Conservation (phyloP, 2,797 vertebrate genomes). For the Scomberomorus guttatus region DNA sequence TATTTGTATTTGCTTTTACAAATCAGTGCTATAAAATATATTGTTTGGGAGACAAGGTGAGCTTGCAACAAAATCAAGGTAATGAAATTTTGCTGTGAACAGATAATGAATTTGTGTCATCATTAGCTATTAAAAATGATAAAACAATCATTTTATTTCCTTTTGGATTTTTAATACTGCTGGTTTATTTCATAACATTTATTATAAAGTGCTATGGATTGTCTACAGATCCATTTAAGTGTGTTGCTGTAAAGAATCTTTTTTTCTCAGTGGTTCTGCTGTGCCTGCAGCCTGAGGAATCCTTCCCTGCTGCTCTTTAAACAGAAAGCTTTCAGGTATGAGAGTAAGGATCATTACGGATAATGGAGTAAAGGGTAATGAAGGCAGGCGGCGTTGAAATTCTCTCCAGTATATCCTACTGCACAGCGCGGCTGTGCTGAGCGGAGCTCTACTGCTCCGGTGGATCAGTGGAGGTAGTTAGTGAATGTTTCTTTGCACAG, state of each 20-base stretch:
- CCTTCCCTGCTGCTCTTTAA: conserved; percentile 19
- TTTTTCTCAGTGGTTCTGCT: neutral
- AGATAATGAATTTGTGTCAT: no score
- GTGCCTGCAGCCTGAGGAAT: neutral
- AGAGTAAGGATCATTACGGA: conserved; percentile 52
- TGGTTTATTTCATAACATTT: neutral
- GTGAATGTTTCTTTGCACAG: conserved; percentile 79
- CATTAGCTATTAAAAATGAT: no score
- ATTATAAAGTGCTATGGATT: neutral
- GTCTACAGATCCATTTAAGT: neutral
- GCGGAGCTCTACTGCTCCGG: conserved; percentile 45
- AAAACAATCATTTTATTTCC: no score
- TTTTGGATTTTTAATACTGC: neutral
- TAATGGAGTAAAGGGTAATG: conserved; percentile 36
- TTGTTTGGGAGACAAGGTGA: no score
- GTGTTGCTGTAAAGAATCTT: neutral
- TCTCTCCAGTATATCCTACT: conserved; percentile 12
- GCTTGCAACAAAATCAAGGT: no score
- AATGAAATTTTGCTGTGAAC: no score
- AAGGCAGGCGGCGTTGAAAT: conserved; percentile 24
- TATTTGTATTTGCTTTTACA: no score
- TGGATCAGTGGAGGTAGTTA: conserved; percentile 58
- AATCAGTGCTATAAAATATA: no score
- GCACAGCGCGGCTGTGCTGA: conserved; percentile 31
- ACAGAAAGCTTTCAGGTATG: conserved; percentile 29